Evolutionary conservation across 53 echinoderm and acorn worm species (phyloP), one percentile per base, ranked within the genome.

Genomic region (Antedon mediterranea): DNA sequence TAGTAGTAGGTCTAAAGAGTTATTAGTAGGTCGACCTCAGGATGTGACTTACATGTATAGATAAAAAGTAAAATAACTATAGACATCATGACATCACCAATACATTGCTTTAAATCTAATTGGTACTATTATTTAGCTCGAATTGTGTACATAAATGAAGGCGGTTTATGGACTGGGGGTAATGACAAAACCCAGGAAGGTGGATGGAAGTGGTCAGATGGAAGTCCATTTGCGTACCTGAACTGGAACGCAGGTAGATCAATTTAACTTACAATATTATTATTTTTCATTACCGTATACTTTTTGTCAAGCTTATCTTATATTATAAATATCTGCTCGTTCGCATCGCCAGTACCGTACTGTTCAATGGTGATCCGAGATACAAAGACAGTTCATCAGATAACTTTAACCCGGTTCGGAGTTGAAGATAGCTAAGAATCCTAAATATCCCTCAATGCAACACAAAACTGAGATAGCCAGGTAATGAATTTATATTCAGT

Each of bases 171-270:
- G 91, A 87, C 89, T 29, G 94, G 94, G 30, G 94, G 89, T 27
- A 88, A 85, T 30, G 91, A 91, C 72, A 34, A 81, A 7, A 83
- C 82, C n/a, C 30, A 31, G 0, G 94, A 94, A 42, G 94, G 94
- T 28, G 94, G 91, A 30, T 91, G 85, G 87, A 75, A 76, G 70
- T 94, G 94, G 94, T 85, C 83, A 77, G 94, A 94, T 77, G 85
- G 85, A n/a, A 75, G 85, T 32, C 85, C 87, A 32, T 94, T 94
- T 77, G 79, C 80, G 34, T 94, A 83, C 43, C 78, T 94, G 79
- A 94, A 94, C 81, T 94, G 94, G 94, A 71, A 76, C 34, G 44
- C 82, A 78, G 94, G 94, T 94, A 43, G 41, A 79, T 74, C 8
- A 8, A 32, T 32, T 0, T n/a, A n/a, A n/a, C n/a, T n/a, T n/a